Evolutionary conservation across 2,888 invertebrate genomes (phyloP), one percentile per base, ranked within the genome.

Genomic region (Proisotoma minuta): DNA sequence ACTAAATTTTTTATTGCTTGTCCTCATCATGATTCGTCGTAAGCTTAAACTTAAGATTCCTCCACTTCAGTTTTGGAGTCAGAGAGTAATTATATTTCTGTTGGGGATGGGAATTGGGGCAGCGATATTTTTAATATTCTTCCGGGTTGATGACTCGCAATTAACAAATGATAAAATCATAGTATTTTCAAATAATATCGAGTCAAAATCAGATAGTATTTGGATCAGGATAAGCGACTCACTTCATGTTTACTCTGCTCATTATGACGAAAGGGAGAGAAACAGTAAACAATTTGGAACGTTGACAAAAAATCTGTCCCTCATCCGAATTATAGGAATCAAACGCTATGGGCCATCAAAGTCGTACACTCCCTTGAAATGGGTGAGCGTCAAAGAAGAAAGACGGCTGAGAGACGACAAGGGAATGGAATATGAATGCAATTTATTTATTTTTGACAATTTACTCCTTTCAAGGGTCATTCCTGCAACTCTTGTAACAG

Each of bases 201-300:
- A n/a, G n/a, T n/a, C 3, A 3, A 20, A 51, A 3, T 26, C 28
- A 40, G 56, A 39, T 22, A 62, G 57, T 40, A 52, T 40, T 3
- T 75, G 75, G 75, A 67, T 56, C 28, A 43, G 73, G 57, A 63
- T 76, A 8, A 71, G 69, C 20, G 68, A 74, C 43, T 63, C 69
- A 20, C 54, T 76, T 20, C 75, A 68, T 59, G 64, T 68, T 8
- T 76, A 75, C 68, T 75, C 75, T 64, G 74, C 75, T 4, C 73
- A 70, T 49, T 70, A 75, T 66, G 76, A 76, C 51, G 53, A 29
- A 3, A 54, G 22, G 18, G 18, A 47, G 20, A 40, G 28, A 27
- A 48, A 10, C 26, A 39, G n/a, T n/a, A n/a, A n/a, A 50, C 43
- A 64, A 60, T 52, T 57, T 54, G 54, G 39, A 40, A 34, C 56